phyloP scores from a whole-genome alignment of 2,797 vertebrate genomes.

The Hemibagrus guttatus region DNA sequence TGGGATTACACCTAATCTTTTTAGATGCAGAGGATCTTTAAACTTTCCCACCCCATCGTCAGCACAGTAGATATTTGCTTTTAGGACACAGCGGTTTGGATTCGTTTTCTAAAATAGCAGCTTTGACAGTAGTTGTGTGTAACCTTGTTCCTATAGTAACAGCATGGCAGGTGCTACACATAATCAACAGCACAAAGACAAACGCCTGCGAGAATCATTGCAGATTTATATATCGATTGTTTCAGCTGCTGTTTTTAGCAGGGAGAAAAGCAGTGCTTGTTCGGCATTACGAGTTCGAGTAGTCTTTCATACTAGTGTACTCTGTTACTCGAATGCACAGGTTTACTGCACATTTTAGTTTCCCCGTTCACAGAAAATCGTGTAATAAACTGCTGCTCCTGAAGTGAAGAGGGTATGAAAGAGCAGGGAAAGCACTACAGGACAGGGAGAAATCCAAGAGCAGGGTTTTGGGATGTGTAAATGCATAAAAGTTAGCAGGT shows the following conservation, averaged over 20 bases:
- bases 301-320: not conserved
- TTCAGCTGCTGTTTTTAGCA: not conserved
- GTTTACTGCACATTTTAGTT: not conserved
- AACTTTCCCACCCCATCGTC: not conserved
- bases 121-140: not conserved
- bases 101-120: not conserved
- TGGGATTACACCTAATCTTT: not conserved
- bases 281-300: not conserved
- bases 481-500: not conserved
- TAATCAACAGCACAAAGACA: not conserved
- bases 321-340: not conserved
- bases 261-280: not conserved
- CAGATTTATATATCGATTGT: not conserved
- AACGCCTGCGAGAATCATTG: not conserved
- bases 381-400: no score
- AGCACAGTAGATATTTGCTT: not conserved
- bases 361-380: not conserved
- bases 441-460: not conserved
- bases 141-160: not conserved
- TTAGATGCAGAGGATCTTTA: not conserved
- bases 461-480: not conserved
- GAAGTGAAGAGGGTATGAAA: no score
- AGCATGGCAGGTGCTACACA: not conserved
- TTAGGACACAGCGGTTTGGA: not conserved
- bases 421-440: not conserved